phyloP scores from a whole-genome alignment of 2,113 vertebrate genomes.

The Phylloscopus trochilus region DNA sequence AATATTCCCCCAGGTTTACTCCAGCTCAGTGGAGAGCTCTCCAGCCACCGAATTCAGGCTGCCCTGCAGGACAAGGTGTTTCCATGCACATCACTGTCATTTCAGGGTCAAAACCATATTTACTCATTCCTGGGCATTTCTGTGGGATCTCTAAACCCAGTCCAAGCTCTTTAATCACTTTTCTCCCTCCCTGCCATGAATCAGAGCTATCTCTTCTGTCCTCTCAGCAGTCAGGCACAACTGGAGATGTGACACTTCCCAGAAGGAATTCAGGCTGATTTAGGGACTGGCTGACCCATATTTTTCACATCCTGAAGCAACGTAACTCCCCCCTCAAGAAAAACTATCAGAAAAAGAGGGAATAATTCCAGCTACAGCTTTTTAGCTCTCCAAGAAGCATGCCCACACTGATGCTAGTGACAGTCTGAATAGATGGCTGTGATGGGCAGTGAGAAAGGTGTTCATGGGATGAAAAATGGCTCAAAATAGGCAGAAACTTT shows the following conservation, averaged over 20 bases:
- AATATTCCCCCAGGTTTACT: neutral
- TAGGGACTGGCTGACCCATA: neutral
- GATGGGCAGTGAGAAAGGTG: neutral
- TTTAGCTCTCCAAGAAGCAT: neutral
- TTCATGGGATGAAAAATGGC: neutral
- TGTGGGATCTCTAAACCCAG: neutral
- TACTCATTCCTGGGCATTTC: neutral
- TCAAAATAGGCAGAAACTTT: neutral
- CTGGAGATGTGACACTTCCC: neutral
- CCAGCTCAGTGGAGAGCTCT: neutral
- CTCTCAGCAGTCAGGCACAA: neutral
- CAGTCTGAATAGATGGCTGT: neutral
- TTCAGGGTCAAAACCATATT: neutral
- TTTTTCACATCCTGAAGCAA: neutral
- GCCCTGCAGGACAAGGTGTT: neutral
- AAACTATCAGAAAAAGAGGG: neutral
- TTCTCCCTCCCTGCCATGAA: neutral
- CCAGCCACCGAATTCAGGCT: neutral
- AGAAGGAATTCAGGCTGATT: constrained; percentile 10
- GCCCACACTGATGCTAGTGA: neutral
- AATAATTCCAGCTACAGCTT: neutral
- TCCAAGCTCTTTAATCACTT: neutral
- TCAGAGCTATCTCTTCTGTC: neutral
- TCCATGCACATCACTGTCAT: neutral
- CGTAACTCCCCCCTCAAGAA: neutral